Base-by-base conservation (phyloP, 2,797 vertebrate species). In the Sus cebifrons region DNA sequence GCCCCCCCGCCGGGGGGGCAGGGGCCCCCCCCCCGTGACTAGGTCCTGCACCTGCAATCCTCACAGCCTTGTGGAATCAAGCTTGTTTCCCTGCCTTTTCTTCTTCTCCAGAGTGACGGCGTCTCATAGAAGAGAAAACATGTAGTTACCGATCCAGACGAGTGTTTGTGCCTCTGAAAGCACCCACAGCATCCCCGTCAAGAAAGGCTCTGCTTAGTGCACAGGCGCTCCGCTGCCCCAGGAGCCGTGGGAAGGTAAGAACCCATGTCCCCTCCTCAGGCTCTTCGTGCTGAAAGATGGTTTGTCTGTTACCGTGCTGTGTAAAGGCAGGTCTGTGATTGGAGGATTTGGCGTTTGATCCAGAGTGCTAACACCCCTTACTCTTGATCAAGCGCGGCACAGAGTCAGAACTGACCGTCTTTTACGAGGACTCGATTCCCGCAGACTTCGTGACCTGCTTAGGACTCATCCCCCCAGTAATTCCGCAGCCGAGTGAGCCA, bases 181-280 rank as follows among this genome's bases (percentile, higher is more conserved):
- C 56, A 4, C 44, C 97, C 25, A 40, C 93, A 54, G 2, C 82
- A 27, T 36, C 14, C 52, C 49, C 0, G 0, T 70, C 74, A 32
- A 71, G 86, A 65, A 74, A 92, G 75, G 73, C 49, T 95, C 78
- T 6, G 10, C 54, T 16, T 18, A 49, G 73, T 25, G 87, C 25
- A 16, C 44, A 89, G 86, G 91, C 89, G 9, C 60, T 90, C 92
- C 97, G 97, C 93, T 64, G 27, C 87, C 77, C 85, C 11, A 79
- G 89, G 91, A 94, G 91, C 96, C 79, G 90, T 75, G 12, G 95
- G 65, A 97, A 97, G 97, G 98, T 98, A 91, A 95, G 1, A 3
- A 9, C 32, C 25, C 2, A 0, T 7, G 7, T 18, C 54, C 1
- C 4, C 29, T 44, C 64, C 64, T 29, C 7, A 6, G 27, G 29